These are phyloP conservation scores for Stenodema calcarata DNA, from an alignment of 2,888 invertebrate species.

Conservation along the genomic window DNA sequence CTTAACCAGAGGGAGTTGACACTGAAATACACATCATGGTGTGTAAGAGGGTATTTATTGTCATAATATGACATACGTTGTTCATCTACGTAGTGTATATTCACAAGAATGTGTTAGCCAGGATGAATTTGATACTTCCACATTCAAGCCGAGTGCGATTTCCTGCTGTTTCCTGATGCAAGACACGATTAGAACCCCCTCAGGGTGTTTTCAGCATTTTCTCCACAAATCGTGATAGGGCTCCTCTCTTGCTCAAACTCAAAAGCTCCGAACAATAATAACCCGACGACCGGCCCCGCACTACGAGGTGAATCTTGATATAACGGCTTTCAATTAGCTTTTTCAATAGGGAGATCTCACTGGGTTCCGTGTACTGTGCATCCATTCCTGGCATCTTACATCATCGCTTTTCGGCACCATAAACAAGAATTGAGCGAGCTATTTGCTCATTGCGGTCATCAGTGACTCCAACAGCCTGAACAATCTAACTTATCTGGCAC, in stretches of 20 bases:
- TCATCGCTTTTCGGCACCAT: not conserved
- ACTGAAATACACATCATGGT: too few species aligned
- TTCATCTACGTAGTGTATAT: too few species aligned
- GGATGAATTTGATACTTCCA: not conserved
- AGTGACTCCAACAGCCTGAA: too few species aligned
- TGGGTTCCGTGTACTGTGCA: not conserved
- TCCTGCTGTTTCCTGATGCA: not conserved
- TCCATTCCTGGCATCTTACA: not conserved
- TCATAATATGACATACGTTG: too few species aligned
- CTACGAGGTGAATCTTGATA: constrained; percentile 23
- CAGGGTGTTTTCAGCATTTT: not conserved
- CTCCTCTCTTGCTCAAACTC: not conserved
- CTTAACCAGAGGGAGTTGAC: too few species aligned
- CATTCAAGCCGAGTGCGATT: not conserved
- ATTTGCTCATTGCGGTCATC: not conserved
- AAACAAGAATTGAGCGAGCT: not conserved
- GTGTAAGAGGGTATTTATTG: too few species aligned
- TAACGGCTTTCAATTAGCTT: constrained; percentile 5
- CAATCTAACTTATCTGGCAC: too few species aligned
- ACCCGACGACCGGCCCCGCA: not conserved
- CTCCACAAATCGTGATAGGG: not conserved
- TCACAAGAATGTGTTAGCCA: too few species aligned
- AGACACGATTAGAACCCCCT: not conserved
- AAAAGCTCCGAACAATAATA: not conserved
- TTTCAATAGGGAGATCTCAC: not conserved